Evolutionary conservation across 2,888 invertebrate species (phyloP).

Genomic region (Cabera pusaria): DNA sequence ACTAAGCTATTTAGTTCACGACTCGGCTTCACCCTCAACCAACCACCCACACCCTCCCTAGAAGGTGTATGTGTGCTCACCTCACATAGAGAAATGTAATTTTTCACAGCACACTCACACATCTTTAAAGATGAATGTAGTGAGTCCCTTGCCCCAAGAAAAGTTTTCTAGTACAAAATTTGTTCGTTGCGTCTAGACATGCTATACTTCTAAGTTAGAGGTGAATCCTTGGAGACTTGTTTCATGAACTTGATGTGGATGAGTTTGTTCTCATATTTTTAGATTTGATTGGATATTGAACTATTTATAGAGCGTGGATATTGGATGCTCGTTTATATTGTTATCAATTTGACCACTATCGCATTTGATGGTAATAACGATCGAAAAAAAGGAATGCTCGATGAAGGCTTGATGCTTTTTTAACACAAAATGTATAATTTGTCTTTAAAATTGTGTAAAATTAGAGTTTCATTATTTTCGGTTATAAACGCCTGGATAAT

Average conservation of each 20-base stretch:
- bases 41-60: constrained; percentile 38
- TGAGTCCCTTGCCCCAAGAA: constrained; percentile 74
- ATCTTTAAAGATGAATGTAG: constrained; percentile 57
- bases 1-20: constrained; percentile 84
- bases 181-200: constrained; percentile 81
- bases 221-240: constrained; percentile 69
- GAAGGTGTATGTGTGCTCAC: constrained; percentile 43
- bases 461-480: too few relatives aligned
- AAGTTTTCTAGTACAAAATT: constrained; percentile 80
- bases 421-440: too few relatives aligned
- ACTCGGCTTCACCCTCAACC: constrained; percentile 56
- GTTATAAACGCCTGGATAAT: too few relatives aligned
- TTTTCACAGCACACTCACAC: constrained; percentile 77
- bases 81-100: constrained; percentile 66
- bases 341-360: too few relatives aligned
- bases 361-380: too few relatives aligned
- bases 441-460: too few relatives aligned
- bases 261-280: constrained; percentile 37
- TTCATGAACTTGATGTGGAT: constrained; percentile 55
- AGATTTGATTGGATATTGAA: constrained; percentile 26
- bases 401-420: too few relatives aligned
- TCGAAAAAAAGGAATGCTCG: too few relatives aligned
- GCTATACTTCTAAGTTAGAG: constrained; percentile 75
- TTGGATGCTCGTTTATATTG: too few relatives aligned
- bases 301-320: constrained; percentile 11